phyloP scores from a whole-genome alignment of 2,888 invertebrate species.

The Meganola albula region DNA sequence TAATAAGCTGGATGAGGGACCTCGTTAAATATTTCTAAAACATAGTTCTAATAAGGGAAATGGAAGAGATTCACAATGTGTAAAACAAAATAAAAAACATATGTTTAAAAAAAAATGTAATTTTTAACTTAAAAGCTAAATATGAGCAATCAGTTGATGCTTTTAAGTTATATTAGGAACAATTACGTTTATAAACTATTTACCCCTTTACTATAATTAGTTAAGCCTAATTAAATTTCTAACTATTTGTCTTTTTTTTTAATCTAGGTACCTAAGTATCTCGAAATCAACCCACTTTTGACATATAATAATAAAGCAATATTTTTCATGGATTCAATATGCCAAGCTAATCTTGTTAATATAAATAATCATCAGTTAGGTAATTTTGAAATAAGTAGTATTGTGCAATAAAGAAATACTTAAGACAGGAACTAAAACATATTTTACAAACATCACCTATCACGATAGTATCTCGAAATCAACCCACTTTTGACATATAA shows the following conservation, averaged over 20 bases:
- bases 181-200: constrained; percentile 46
- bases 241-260: constrained; percentile 11
- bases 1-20: too few relatives aligned
- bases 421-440: too few relatives aligned
- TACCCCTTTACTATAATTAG: constrained; percentile 22
- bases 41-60: too few relatives aligned
- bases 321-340: background rate
- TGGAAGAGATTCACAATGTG: too few relatives aligned
- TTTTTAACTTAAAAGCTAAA: constrained; percentile 36
- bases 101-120: constrained; percentile 9
- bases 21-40: too few relatives aligned
- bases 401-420: too few relatives aligned
- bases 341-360: background rate
- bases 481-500: constrained; percentile 1
- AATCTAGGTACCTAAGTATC: background rate
- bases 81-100: constrained; percentile 11
- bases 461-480: constrained; percentile 3
- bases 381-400: background rate
- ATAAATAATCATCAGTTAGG: background rate
- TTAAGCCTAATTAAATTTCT: constrained; percentile 5
- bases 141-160: constrained; percentile 47
- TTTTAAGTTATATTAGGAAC: constrained; percentile 52
- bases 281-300: constrained; percentile 4
- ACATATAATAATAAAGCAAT: background rate
- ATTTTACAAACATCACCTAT: too few relatives aligned